phyloP scores from a whole-genome alignment of 2,113 vertebrate genomes.

The Hoplias malabaricus region DNA sequence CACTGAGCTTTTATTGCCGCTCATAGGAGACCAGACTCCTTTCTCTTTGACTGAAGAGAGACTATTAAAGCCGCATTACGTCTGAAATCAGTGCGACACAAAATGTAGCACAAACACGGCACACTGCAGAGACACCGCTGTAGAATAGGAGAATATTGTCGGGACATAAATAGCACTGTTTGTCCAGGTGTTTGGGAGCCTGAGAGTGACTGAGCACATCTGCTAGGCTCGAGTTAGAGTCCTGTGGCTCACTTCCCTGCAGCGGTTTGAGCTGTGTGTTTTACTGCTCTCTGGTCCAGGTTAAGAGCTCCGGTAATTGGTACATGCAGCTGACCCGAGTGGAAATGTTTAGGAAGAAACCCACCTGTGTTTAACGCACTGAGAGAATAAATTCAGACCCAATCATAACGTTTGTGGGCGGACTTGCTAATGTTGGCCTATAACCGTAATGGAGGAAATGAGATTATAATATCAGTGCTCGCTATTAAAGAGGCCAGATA shows the following conservation, averaged over 20 bases:
- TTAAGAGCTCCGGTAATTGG: conserved; percentile 8
- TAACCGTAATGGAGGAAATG: conserved; percentile 16
- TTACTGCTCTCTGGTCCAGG: not conserved
- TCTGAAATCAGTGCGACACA: too few relatives aligned
- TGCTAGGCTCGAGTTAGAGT: not conserved
- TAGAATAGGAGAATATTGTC: not conserved
- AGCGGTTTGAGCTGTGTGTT: not conserved
- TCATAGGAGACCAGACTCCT: too few relatives aligned
- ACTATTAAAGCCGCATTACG: too few relatives aligned
- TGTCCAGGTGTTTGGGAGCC: not conserved
- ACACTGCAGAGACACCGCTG: too few relatives aligned
- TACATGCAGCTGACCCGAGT: not conserved
- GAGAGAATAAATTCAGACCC: conserved; percentile 21
- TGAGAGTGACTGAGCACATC: not conserved
- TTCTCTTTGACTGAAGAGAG: too few relatives aligned
- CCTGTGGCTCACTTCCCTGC: not conserved
- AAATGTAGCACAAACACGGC: too few relatives aligned
- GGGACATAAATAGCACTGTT: too few relatives aligned
- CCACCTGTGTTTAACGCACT: conserved; percentile 21
- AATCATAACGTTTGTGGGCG: conserved; percentile 34
- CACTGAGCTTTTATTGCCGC: too few relatives aligned
- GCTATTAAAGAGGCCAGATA: conserved; percentile 9
- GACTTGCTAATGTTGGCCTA: conserved; percentile 27
- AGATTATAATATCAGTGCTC: conserved; percentile 7
- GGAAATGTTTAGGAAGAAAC: conserved; percentile 7